Percentiles rank a stretch among this genome's conserved stretches.
These are phyloP conservation scores for Progne subis DNA, from an alignment of 2,113 vertebrate species.

Conservation along the genomic window DNA sequence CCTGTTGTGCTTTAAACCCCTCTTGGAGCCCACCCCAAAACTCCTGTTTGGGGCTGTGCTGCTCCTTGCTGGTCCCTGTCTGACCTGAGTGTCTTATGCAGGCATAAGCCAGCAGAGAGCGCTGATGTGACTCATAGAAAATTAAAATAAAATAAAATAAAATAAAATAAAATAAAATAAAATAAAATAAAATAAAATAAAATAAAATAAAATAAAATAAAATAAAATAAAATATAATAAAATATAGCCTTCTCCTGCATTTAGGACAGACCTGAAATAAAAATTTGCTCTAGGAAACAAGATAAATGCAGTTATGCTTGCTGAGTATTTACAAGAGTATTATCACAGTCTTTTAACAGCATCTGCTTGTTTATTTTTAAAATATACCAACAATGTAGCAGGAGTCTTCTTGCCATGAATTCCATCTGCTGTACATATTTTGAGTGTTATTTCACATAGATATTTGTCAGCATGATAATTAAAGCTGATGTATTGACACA, in stretches of 20 bases:
- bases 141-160: background rate
- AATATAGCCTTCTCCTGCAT: background rate
- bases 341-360: slow-evolving; percentile 10
- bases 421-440: slow-evolving; percentile 42
- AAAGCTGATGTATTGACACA: background rate
- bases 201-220: background rate
- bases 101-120: background rate
- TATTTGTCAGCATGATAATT: background rate
- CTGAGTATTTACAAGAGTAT: background rate
- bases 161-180: background rate
- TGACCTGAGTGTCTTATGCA: background rate
- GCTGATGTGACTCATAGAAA: background rate
- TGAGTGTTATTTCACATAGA: background rate
- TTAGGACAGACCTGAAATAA: background rate
- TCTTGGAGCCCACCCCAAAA: background rate
- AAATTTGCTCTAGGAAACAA: background rate
- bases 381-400: background rate
- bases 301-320: background rate
- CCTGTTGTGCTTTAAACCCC: background rate
- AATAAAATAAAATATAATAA: background rate
- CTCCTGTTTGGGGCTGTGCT: background rate
- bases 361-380: slow-evolving; percentile 40
- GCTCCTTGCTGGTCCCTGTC: background rate
- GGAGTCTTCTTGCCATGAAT: slow-evolving; percentile 4
- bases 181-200: background rate